A percentile compares a stretch with the other conserved stretches of the same genome.
phyloP scores from a whole-genome alignment of 2,888 invertebrate genomes.

The Metalampra italica region DNA sequence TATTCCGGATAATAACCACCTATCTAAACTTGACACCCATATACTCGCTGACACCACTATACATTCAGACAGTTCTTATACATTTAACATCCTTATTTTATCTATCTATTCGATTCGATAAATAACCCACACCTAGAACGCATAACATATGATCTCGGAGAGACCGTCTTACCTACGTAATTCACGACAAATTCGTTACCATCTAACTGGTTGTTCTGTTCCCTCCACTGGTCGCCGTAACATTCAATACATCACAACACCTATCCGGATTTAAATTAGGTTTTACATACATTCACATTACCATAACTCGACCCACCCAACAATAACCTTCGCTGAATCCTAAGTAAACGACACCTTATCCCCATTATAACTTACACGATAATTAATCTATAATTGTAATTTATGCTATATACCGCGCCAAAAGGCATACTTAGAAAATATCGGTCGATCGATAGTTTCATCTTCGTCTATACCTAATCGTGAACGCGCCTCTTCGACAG shows the following conservation, averaged over 20 bases:
- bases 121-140: conserved; percentile 72
- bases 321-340: conserved; percentile 64
- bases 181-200: conserved; percentile 42
- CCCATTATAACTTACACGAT: conserved; percentile 59
- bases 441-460: conserved; percentile 42
- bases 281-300: conserved; percentile 58
- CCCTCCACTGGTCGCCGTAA: conserved; percentile 50
- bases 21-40: conserved; percentile 60
- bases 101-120: conserved; percentile 64
- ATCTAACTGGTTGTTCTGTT: conserved; percentile 42
- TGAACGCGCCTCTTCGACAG: conserved; percentile 20
- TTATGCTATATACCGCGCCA: conserved; percentile 64
- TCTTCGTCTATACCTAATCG: conserved; percentile 38
- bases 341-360: conserved; percentile 64
- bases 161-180: conserved; percentile 53
- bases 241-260: conserved; percentile 54
- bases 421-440: conserved; percentile 58
- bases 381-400: conserved; percentile 46
- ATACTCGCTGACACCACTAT: conserved; percentile 60
- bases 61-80: conserved; percentile 67
- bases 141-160: conserved; percentile 55
- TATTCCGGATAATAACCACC: conserved; percentile 69
- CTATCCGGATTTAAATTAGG: conserved; percentile 37
- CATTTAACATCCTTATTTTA: conserved; percentile 56
- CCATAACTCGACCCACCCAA: conserved; percentile 63